A percentile compares a stretch with the other conserved stretches of the same genome.
These are phyloP conservation scores for Chaetoderma sp. DNA, from an alignment of 2,888 invertebrate genomes.

Conservation along the genomic window DNA sequence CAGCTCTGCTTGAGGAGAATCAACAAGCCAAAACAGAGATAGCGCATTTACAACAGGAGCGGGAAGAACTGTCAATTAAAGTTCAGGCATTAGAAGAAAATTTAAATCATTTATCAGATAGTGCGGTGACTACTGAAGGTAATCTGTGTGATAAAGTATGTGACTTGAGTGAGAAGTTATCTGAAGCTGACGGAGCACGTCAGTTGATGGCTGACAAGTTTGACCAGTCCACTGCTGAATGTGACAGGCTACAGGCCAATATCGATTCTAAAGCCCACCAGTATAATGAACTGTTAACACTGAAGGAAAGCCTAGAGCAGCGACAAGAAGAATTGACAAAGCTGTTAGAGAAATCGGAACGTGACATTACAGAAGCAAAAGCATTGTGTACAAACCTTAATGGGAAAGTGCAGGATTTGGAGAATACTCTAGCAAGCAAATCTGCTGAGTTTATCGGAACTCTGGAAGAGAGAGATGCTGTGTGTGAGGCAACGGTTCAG, in stretches of 20 bases:
- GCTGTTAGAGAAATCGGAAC: constrained; percentile 26
- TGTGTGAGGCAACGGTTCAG: constrained; percentile 34
- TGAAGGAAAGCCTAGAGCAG: constrained; percentile 22
- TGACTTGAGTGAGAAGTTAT: too few species aligned
- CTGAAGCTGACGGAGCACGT: constrained; percentile 9
- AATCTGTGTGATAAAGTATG: too few species aligned
- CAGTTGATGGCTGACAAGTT: constrained; percentile 17
- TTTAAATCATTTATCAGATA: too few species aligned
- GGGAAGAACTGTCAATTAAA: background rate
- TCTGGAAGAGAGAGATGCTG: constrained; percentile 37
- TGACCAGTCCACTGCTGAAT: constrained; percentile 16
- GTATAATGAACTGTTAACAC: too few species aligned
- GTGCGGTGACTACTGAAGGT: too few species aligned
- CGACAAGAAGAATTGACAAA: constrained; percentile 19
- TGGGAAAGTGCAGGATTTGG: constrained; percentile 36
- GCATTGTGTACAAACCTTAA: constrained; percentile 44
- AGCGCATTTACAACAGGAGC: constrained; percentile 8
- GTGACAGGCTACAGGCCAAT: background rate
- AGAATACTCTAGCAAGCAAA: too few species aligned
- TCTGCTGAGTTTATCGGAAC: constrained; percentile 41
- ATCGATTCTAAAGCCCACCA: too few species aligned
- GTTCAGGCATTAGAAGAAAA: constrained; percentile 17
- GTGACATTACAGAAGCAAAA: constrained; percentile 26
- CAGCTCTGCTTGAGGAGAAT: background rate
- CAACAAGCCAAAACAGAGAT: constrained; percentile 2